Percentiles rank a stretch among this genome's conserved stretches.
phyloP scores from a whole-genome alignment of 2,797 vertebrate genomes.

The Menidia menidia region DNA sequence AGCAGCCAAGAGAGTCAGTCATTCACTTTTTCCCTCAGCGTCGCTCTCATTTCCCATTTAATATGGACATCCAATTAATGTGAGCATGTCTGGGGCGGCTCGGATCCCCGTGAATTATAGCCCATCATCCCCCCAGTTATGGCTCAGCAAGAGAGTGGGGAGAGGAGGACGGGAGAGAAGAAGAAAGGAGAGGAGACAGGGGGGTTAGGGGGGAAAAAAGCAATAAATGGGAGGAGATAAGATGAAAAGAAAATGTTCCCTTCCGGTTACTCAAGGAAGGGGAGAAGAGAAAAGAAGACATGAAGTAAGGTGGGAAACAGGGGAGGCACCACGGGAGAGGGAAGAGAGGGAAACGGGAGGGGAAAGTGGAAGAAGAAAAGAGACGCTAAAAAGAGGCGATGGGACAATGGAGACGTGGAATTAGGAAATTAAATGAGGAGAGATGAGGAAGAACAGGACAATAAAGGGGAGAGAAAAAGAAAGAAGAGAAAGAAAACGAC shows the following conservation, averaged over 20 bases:
- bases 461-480: not conserved
- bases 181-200: conserved; percentile 6
- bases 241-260: conserved; percentile 15
- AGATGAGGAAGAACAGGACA: not conserved
- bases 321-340: not conserved
- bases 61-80: conserved; percentile 99
- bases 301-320: not conserved
- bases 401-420: not conserved
- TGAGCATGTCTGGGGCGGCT: conserved; percentile 86
- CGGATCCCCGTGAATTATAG: conserved; percentile 96
- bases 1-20: conserved; percentile 98
- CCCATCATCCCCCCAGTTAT: conserved; percentile 88
- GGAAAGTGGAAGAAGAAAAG: not conserved
- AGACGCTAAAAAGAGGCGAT: not conserved
- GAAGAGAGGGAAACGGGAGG: not conserved
- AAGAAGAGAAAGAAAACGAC: conserved; percentile 2
- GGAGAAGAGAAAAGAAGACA: not conserved
- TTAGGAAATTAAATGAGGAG: not conserved
- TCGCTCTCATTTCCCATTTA: conserved; percentile 94
- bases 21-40: conserved; percentile 91
- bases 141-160: conserved; percentile 40
- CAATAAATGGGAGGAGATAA: conserved; percentile 2
- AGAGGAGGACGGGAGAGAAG: conserved; percentile 21
- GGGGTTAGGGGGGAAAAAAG: not conserved
- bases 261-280: not conserved